Percentiles rank a stretch among this genome's conserved stretches.
Conservation (phyloP, 1,140 invertebrate species). For the Camponotus pennsylvanicus region DNA sequence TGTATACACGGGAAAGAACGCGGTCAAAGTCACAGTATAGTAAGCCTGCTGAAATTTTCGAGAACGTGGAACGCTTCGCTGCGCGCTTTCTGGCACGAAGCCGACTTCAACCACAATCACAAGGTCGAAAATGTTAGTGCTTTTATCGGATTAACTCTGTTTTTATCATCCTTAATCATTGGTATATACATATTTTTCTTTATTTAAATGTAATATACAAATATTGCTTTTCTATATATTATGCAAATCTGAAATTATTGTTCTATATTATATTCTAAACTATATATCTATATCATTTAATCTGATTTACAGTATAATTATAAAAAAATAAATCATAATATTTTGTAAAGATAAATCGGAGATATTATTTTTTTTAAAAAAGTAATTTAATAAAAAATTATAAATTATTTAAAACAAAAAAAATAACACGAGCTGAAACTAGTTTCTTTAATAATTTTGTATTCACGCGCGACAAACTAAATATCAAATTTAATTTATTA, state of each 20-base stretch:
- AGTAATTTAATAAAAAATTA: constrained; percentile 5
- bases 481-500: neutral
- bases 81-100: constrained; percentile 68
- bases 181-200: neutral
- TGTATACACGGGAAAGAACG: constrained; percentile 10
- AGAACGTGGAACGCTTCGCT: constrained; percentile 54
- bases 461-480: neutral
- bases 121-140: constrained; percentile 52
- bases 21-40: neutral
- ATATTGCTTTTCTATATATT: neutral
- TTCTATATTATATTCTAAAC: neutral
- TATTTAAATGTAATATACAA: neutral
- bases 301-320: neutral
- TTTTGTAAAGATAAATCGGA: neutral
- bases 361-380: neutral
- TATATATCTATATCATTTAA: neutral
- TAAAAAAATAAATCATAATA: neutral
- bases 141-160: constrained; percentile 71
- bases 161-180: neutral
- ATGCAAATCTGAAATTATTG: neutral
- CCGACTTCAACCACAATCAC: constrained; percentile 57
- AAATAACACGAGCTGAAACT: neutral
- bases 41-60: constrained; percentile 67
- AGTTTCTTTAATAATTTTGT: neutral
- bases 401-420: neutral